phyloP scores from a whole-genome alignment of 2,113 vertebrate species.

The Bufo bufo region DNA sequence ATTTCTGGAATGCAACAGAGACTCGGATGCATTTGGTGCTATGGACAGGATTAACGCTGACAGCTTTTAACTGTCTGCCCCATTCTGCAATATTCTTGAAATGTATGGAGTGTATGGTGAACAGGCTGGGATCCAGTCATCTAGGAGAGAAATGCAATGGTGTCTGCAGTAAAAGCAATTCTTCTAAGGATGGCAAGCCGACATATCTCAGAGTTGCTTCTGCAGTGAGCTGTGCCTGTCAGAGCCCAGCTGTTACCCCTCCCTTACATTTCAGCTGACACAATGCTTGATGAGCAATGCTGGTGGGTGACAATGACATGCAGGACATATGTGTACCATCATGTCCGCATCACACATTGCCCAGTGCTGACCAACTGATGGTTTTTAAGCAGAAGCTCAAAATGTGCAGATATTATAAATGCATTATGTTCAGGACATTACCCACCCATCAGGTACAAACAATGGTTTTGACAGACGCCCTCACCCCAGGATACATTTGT shows the following conservation, averaged over 20 bases:
- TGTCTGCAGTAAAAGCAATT: neutral
- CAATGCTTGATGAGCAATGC: conserved; percentile 7
- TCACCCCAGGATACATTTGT: neutral
- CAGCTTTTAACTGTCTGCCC: neutral
- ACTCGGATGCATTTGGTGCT: neutral
- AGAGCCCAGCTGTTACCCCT: conserved; percentile 2
- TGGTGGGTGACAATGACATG: conserved; percentile 9
- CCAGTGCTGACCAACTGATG: neutral
- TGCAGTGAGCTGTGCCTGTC: neutral
- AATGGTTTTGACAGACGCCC: neutral
- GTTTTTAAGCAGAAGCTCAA: neutral
- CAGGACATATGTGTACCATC: neutral
- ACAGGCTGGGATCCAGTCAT: neutral
- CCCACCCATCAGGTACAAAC: neutral
- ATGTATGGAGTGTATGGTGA: neutral
- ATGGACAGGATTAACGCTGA: conserved; percentile 3
- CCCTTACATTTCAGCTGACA: conserved; percentile 17
- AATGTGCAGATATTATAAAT: neutral
- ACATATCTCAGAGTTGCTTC: neutral
- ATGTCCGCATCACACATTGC: neutral
- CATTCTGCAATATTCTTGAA: neutral
- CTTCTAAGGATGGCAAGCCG: neutral
- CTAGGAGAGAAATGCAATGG: neutral
- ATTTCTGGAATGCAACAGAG: neutral
- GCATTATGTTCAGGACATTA: neutral